Percentiles rank a stretch among this genome's conserved stretches.
Conservation (phyloP, 2,888 invertebrate genomes). For the Drosophila testacea region DNA sequence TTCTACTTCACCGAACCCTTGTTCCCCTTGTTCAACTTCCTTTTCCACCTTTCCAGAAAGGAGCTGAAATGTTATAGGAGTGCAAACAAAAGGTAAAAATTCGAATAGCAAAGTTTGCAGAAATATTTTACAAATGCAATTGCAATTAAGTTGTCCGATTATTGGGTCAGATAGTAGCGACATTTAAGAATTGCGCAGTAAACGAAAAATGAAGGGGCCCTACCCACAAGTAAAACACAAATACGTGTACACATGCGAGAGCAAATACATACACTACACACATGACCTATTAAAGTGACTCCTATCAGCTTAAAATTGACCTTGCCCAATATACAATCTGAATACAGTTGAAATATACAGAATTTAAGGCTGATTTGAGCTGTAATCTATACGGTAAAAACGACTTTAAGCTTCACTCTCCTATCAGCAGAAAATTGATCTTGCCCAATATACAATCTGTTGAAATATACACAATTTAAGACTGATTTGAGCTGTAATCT, state of each 20-base stretch:
- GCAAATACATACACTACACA: constrained; percentile 1
- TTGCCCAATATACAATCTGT: constrained; percentile 28
- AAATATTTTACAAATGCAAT: constrained; percentile 68
- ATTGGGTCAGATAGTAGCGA: constrained; percentile 76
- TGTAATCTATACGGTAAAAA: background rate
- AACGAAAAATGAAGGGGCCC: constrained; percentile 19
- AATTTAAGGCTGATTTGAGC: background rate
- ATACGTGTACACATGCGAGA: background rate
- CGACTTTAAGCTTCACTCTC: background rate
- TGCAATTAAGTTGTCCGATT: constrained; percentile 81
- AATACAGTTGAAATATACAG: constrained; percentile 1
- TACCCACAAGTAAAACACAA: background rate
- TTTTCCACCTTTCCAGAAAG: background rate
- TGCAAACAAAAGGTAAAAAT: constrained; percentile 32
- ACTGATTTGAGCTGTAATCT: background rate
- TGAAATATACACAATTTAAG: background rate
- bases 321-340: constrained; percentile 33
- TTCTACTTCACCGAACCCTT: background rate
- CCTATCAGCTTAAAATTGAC: constrained; percentile 40
- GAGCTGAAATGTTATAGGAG: constrained; percentile 7
- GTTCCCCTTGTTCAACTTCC: background rate
- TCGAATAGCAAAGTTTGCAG: constrained; percentile 29
- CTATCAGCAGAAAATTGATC: constrained; percentile 44
- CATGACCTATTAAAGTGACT: constrained; percentile 27
- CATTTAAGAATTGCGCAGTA: constrained; percentile 66